Percentiles rank a stretch among this genome's conserved stretches.
Conservation (phyloP, 2,797 vertebrate genomes). For the Trichosurus vulpecula region DNA sequence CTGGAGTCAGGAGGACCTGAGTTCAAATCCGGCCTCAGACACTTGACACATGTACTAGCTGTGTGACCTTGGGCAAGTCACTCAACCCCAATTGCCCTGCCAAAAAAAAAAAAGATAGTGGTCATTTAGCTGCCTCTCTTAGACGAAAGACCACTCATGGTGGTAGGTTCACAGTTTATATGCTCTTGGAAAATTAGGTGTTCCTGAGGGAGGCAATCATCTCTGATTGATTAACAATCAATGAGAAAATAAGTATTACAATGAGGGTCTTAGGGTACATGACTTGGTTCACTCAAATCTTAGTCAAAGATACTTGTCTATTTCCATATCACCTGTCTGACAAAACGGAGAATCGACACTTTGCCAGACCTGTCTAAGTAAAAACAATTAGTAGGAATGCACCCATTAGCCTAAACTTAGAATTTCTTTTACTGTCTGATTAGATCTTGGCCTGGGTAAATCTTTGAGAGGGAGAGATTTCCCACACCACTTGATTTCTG, state of each 20-base stretch:
- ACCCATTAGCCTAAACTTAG: not conserved
- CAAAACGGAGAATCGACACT: not conserved
- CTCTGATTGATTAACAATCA: not conserved
- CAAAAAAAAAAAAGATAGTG: not conserved
- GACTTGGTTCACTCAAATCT: not conserved
- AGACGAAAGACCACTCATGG: not conserved
- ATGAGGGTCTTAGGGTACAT: not conserved
- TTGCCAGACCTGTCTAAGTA: not conserved
- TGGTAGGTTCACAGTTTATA: not conserved
- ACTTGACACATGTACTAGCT: no score
- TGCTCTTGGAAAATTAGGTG: not conserved
- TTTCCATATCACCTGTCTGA: not conserved
- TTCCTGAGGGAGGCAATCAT: not conserved
- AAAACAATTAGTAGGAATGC: not conserved
- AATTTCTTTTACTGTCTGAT: not conserved
- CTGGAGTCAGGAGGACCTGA: no score
- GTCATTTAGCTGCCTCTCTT: not conserved
- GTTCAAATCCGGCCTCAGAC: no score
- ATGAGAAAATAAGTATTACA: not conserved
- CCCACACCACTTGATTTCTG: not conserved
- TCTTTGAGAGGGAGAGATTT: not conserved
- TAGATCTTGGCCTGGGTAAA: not conserved
- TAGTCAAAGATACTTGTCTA: not conserved
- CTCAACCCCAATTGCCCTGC: no score
- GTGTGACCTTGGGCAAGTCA: no score